Base-by-base conservation (phyloP, 2,113 vertebrate species). In the Ceyx margarethae region DNA sequence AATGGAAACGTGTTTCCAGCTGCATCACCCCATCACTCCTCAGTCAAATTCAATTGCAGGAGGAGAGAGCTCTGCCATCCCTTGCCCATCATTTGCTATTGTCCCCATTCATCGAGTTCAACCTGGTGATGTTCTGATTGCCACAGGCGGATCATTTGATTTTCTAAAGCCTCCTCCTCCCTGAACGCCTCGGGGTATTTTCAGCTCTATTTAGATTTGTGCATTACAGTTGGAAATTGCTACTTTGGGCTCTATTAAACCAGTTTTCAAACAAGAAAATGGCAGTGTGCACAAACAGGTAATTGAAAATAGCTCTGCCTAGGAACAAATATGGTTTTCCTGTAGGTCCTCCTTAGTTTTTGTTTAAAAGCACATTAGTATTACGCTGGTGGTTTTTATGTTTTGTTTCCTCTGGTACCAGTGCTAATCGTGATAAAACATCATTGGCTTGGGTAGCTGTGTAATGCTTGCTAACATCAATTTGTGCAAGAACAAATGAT, bases 161-260 rank as follows among this genome's bases (percentile, higher is more conserved):
- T 92, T 82, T 92, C 53, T 93, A 96, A 93, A 96, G 68, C 79
- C 48, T 74, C 35, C 85, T 87, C 57, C 43, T 75, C 1, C 0
- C 26, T 89, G 48, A 87, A 89, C 0, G 6, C 94, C 79, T 94
- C 4, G 1, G 71, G 69, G 37, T 92, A 33, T 90, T 93, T 96
- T 87, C 76, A 83, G 66, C 53, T 93, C 81, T 93, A 78, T 94
- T 95, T 93, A 85, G 56, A 96, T 92, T 92, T 83, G 57, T 74
- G 60, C 85, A 72, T 80, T 91, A 74, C 60, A 21, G 89, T 90
- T 92, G 78, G 61, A 93, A 93, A 96, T 96, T 89, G 79, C 89
- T 95, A 81, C 85, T 87, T 81, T 85, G 43, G 60, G 73, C 64
- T 95, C 87, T 87, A 93, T 96, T 95, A 93, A 95, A 94, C 89